Evolutionary conservation across 2,888 invertebrate genomes (phyloP).

Genomic region (Dynastes grantii): DNA sequence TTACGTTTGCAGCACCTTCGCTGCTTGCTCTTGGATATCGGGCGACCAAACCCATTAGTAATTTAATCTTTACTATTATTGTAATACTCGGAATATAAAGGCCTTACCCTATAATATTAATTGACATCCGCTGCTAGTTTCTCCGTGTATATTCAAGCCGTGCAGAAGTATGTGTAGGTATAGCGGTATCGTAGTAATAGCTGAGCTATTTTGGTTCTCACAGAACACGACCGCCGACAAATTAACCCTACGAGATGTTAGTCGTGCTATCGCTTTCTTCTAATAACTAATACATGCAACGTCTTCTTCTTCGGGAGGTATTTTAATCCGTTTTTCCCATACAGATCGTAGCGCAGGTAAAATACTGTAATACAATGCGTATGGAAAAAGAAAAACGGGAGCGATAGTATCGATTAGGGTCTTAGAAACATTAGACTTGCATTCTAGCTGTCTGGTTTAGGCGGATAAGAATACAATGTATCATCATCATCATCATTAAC

Average conservation of each 20-base stretch:
- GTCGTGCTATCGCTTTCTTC: not conserved
- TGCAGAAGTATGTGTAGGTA: not conserved
- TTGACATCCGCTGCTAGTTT: slow-evolving; percentile 30
- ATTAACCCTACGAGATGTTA: slow-evolving; percentile 25
- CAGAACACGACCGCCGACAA: slow-evolving; percentile 12
- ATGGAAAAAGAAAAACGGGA: not conserved
- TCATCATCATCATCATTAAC: not conserved
- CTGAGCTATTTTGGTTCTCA: slow-evolving; percentile 33
- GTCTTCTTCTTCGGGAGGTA: not conserved
- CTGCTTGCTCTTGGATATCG: not conserved
- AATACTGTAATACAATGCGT: not conserved
- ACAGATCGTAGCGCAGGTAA: slow-evolving; percentile 5
- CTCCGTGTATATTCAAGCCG: not conserved
- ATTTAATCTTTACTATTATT: slow-evolving; percentile 38
- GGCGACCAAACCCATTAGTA: slow-evolving; percentile 30
- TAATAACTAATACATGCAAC: slow-evolving; percentile 1
- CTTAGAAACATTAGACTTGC: not conserved
- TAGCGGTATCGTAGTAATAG: too few species aligned
- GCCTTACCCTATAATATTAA: slow-evolving; percentile 32
- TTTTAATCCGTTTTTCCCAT: slow-evolving; percentile 28
- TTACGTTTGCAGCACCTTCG: not conserved
- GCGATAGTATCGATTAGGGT: slow-evolving; percentile 6
- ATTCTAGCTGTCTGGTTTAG: not conserved
- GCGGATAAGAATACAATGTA: not conserved
- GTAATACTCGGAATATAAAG: slow-evolving; percentile 33